Conservation (phyloP, 1,140 invertebrate species). For the Drosophila pruinosa region DNA sequence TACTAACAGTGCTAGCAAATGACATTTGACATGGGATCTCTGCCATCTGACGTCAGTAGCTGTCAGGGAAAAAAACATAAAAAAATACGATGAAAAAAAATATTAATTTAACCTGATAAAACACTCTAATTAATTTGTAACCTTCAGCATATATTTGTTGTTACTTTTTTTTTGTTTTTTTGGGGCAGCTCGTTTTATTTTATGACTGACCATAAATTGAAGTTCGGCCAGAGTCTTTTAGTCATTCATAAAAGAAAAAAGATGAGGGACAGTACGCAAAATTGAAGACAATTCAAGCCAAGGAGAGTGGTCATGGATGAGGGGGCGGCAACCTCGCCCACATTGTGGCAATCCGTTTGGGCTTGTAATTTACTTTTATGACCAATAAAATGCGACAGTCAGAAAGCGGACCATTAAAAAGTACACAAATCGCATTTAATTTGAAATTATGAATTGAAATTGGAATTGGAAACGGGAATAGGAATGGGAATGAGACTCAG, state of each 20-base stretch:
- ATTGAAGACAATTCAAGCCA: not conserved
- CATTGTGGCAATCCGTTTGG: constrained; percentile 4
- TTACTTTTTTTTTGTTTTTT: constrained; percentile 7
- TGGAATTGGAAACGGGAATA: not conserved
- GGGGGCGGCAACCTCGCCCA: not conserved
- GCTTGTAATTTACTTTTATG: constrained; percentile 52
- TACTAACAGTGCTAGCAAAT: constrained; percentile 27
- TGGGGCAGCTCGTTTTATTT: constrained; percentile 25
- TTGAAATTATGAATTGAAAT: constrained; percentile 52
- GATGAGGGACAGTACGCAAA: constrained; percentile 11
- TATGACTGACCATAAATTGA: constrained; percentile 45
- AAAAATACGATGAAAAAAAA: constrained; percentile 3
- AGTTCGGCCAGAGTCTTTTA: constrained; percentile 22
- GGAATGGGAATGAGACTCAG: not conserved
- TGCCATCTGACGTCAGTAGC: constrained; percentile 28
- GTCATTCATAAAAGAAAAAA: constrained; percentile 21
- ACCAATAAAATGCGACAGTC: constrained; percentile 36
- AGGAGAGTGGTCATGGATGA: not conserved
- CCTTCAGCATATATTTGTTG: constrained; percentile 19
- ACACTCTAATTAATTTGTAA: constrained; percentile 49
- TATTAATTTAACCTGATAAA: constrained; percentile 43
- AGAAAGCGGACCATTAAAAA: constrained; percentile 27
- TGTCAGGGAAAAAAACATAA: constrained; percentile 1
- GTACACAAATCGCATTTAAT: constrained; percentile 47
- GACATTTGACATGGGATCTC: constrained; percentile 40